Conservation (phyloP, 2,113 vertebrate genomes). For the Tychaedon coryphoeus region DNA sequence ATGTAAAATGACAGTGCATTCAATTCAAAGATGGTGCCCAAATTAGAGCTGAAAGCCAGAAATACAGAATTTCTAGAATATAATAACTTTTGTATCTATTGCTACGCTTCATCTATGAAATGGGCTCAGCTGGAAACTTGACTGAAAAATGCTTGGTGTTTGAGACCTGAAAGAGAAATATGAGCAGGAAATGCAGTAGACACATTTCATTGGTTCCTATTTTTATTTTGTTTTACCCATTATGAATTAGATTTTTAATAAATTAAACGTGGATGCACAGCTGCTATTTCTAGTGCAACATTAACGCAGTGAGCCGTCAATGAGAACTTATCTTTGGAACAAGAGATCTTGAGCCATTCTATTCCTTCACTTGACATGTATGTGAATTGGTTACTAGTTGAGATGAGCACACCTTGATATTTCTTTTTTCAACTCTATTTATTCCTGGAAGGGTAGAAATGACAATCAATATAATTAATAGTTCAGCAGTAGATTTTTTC, state of each 20-base stretch:
- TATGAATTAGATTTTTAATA: background rate
- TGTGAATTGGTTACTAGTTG: background rate
- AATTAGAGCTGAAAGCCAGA: background rate
- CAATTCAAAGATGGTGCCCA: background rate
- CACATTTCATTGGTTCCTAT: background rate
- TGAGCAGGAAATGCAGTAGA: background rate
- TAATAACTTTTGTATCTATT: background rate
- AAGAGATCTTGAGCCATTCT: background rate
- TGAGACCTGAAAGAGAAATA: background rate
- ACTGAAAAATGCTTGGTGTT: background rate
- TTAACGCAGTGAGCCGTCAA: background rate
- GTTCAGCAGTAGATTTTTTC: background rate
- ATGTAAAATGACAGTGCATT: background rate
- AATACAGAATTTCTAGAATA: background rate
- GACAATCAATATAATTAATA: background rate
- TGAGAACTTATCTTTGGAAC: background rate
- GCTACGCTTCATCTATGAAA: background rate
- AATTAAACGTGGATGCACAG: background rate
- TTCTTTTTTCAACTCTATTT: background rate
- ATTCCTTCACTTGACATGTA: background rate
- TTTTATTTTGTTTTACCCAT: background rate
- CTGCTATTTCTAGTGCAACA: background rate
- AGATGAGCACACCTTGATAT: background rate
- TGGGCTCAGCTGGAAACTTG: background rate
- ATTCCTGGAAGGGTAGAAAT: background rate